phyloP scores from a whole-genome alignment of 2,888 invertebrate species.

The Drosophila robusta region DNA sequence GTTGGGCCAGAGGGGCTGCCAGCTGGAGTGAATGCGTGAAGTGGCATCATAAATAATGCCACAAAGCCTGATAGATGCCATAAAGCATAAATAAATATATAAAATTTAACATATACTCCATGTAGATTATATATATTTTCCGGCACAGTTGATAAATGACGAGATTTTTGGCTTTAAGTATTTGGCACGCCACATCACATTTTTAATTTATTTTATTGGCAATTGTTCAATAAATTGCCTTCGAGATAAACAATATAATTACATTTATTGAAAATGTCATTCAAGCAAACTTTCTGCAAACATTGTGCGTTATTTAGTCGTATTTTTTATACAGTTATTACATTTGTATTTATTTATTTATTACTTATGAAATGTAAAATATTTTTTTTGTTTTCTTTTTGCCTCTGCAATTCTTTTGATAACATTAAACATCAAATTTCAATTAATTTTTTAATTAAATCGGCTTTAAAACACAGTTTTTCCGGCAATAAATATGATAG shows the following conservation, averaged over 20 bases:
- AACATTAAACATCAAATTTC: no score
- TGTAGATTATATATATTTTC: constrained; percentile 16
- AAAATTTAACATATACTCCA: background rate
- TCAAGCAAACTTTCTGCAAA: background rate
- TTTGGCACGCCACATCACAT: background rate
- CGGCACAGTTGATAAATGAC: constrained; percentile 28
- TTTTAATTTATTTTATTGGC: constrained; percentile 28
- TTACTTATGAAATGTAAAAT: no score
- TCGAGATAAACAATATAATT: constrained; percentile 11
- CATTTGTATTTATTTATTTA: no score
- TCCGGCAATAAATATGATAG: no score
- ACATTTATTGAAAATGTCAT: background rate
- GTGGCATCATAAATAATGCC: constrained; percentile 49
- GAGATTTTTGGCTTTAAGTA: constrained; percentile 8
- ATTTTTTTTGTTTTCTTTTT: no score
- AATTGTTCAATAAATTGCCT: constrained; percentile 17
- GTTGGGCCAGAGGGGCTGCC: background rate
- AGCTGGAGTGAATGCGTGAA: constrained; percentile 1
- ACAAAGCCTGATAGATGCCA: constrained; percentile 39
- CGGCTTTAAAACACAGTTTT: no score
- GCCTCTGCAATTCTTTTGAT: no score
- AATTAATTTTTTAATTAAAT: no score
- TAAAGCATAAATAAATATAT: constrained; percentile 18
- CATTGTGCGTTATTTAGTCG: background rate
- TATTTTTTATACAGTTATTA: background rate